Evolutionary conservation across 2,797 vertebrate genomes (phyloP), one percentile per base, ranked within the genome.

Genomic region (Oreochromis grahami): DNA sequence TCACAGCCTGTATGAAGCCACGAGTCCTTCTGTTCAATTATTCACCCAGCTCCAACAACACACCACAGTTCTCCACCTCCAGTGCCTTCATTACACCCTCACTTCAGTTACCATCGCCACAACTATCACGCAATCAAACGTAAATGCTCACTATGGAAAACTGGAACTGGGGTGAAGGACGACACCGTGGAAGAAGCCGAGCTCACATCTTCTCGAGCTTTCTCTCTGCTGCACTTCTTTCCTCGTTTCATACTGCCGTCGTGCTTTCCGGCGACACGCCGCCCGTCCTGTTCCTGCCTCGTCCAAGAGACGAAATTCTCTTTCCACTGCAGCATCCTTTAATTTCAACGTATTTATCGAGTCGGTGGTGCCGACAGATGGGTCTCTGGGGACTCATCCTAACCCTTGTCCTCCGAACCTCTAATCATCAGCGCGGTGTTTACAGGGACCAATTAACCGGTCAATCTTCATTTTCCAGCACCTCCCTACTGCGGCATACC

Each of bases 361-460:
- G n/a, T n/a, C 26, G 36, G 43, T 15, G 43, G 21, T n/a, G 63
- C 48, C 7, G 48, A 82, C 79, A 76, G 50, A 63, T 56, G 12
- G 3, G 34, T 63, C 78, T 56, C 55, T 21, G 0, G 81, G 50
- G 81, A 70, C 78, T 58, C 72, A 36, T 78, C 56, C 24, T 56
- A 15, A 68, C 34, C 70, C 29, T 24, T 79, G 41, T 21, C 70
- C 60, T 68, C 52, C 63, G 19, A 14, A 43, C 55, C 29, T 32
- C 36, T 81, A 78, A 83, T 88, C 85, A 84, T 80, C 77, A 80
- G 8, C 32, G 1, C 2, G 3, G 12, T 82, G 43, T 88, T 89
- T 78, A 85, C 86, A 19, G 83, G 15, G 56, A 76, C 85, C 83
- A 87, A 86, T 91, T 86, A 88, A 34, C 82, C 38, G 85, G 80